phyloP scores from a whole-genome alignment of 2,113 vertebrate species.

The Sinocyclocheilus anophthalmus region DNA sequence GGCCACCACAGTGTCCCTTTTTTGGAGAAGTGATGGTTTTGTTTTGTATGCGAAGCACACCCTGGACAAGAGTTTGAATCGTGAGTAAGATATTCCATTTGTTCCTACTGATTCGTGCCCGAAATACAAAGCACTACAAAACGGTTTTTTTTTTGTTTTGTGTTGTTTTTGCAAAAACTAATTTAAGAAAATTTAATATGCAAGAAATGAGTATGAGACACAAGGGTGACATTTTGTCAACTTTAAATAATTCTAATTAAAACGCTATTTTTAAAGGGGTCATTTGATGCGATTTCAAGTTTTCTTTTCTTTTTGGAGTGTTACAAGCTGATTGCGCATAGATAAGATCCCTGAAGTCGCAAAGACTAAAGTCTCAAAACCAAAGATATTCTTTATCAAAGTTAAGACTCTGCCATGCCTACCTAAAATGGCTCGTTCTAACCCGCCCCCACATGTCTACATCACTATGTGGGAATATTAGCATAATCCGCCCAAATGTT shows the following conservation, averaged over 20 bases:
- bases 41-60: conserved; percentile 79
- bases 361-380: too few species aligned
- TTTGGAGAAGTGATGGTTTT: conserved; percentile 52
- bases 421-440: too few species aligned
- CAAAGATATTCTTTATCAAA: too few species aligned
- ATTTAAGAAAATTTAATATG: neutral
- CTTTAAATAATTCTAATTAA: neutral
- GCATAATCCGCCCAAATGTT: too few species aligned
- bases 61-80: conserved; percentile 82
- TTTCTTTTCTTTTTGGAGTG: too few species aligned
- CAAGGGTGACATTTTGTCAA: neutral
- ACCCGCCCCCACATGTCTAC: too few species aligned
- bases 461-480: too few species aligned
- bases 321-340: too few species aligned
- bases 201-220: neutral
- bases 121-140: neutral
- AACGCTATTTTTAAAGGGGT: neutral
- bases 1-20: neutral
- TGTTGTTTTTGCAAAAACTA: neutral
- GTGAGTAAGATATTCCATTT: conserved; percentile 68
- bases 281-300: too few species aligned
- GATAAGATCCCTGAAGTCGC: too few species aligned
- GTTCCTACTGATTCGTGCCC: neutral
- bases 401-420: too few species aligned
- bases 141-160: neutral